Evolutionary conservation across 92 coral and sea anemone species (phyloP), one percentile per base, ranked within the genome.

Genomic region (Galaxea fascicularis): DNA sequence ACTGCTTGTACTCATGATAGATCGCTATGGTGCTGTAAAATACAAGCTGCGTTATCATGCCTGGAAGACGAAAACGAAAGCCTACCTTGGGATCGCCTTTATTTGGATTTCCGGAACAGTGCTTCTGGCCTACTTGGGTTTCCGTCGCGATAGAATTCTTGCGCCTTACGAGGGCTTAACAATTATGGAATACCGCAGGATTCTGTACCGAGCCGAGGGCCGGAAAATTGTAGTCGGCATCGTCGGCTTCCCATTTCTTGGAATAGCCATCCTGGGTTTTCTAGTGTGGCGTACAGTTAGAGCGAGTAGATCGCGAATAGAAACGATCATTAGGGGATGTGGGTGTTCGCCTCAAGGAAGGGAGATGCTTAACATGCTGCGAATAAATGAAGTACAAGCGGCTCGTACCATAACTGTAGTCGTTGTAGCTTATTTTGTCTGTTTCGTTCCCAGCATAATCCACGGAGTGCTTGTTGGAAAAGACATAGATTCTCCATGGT

Each of bases 1-100:
- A 10, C 56, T 81, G 9, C 20, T 81, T 21, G 67, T 24, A 5
- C 67, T 81, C 4, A 69, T 81, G 86, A 27, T 75, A 4, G 86
- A 81, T 53, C 86, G 86, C 0, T 81, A 68, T 5, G 86, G 68
- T n/a, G 86, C 86, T 0, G 53, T 81, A 30, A 41, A 25, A 47
- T 71, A 30, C 45, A 58, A 59, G 65, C 22, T 69, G 1, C 67
- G 78, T 0, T 81, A 81, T 51, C 86, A 71, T 12, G 21, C 58
- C 0, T 81, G 77, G 78, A 81, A 81, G 60, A 81, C 86, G 8
- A 71, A 56, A 17, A 29, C 24, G 1, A 69, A 81, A 20, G 78
- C 74, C 4, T 71, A 31, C 45, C 39, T 3, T 2, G 85, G 5
- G 0, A 54, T 80, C 8, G 85, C 85, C 24, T 26, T 46, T 6